A percentile compares a stretch with the other conserved stretches of the same genome.
phyloP scores from a whole-genome alignment of 1,140 invertebrate genomes.

The Brachionus calyciflorus region DNA sequence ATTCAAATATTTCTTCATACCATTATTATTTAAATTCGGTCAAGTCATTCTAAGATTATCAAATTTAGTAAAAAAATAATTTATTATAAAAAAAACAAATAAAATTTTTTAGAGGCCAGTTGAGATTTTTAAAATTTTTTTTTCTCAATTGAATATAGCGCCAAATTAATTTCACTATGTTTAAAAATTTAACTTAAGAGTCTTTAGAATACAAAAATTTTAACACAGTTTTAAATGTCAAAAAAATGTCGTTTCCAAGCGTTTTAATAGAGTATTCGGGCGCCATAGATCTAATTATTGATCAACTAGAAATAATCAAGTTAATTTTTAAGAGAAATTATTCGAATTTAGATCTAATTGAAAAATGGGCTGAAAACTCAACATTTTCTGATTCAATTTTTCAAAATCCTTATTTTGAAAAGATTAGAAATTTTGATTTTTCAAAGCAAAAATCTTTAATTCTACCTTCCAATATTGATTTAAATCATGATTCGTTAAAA shows the following conservation, averaged over 20 bases:
- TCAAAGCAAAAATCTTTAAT: background rate
- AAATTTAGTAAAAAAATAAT: no score
- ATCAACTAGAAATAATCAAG: background rate
- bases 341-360: background rate
- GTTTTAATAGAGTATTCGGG: background rate
- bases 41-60: no score
- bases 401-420: background rate
- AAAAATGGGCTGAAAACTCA: background rate
- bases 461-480: background rate
- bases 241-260: background rate
- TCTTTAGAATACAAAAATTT: conserved; percentile 15
- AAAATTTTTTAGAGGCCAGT: no score
- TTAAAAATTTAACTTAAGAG: no score
- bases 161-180: background rate
- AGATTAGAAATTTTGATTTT: background rate
- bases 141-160: background rate
- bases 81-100: no score
- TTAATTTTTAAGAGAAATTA: conserved; percentile 3
- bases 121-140: background rate
- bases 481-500: no score
- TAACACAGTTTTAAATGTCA: no score
- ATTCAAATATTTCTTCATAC: no score
- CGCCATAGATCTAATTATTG: background rate
- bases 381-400: background rate
- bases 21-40: no score